Conservation (phyloP, 2,888 invertebrate species). For the Phortica okadai region DNA sequence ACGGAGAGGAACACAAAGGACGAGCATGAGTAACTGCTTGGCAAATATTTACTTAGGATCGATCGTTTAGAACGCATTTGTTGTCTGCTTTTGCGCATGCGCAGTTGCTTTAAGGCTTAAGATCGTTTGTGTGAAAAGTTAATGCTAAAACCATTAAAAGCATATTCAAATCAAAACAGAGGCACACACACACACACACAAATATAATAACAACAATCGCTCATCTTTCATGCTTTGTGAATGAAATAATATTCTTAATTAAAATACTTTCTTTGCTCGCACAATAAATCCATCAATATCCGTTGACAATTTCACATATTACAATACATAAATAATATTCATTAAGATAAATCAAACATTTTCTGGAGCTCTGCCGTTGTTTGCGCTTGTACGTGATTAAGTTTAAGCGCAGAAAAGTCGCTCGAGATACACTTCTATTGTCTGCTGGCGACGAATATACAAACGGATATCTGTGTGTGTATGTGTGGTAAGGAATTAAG, state of each 20-base stretch:
- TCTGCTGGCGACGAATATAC: background rate
- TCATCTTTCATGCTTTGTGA: too few relatives aligned
- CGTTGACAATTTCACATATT: background rate
- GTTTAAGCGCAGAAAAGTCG: background rate
- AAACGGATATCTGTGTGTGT: background rate
- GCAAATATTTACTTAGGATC: slow-evolving; percentile 64
- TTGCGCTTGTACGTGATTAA: background rate
- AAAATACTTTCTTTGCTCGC: background rate
- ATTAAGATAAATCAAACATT: background rate
- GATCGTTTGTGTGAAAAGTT: slow-evolving; percentile 59
- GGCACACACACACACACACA: background rate
- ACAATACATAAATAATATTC: background rate
- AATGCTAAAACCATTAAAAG: slow-evolving; percentile 63
- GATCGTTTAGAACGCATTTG: slow-evolving; percentile 43
- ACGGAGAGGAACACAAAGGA: slow-evolving; percentile 41
- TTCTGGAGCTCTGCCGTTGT: background rate
- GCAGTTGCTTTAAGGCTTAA: slow-evolving; percentile 46
- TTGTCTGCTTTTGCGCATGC: slow-evolving; percentile 60
- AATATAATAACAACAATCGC: too few relatives aligned
- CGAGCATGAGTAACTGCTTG: slow-evolving; percentile 42
- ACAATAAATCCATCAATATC: background rate
- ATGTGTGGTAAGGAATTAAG: slow-evolving; percentile 2
- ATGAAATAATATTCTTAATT: background rate
- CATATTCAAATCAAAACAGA: slow-evolving; percentile 25
- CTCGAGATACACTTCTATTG: slow-evolving; percentile 7